Evolutionary conservation across 2,113 vertebrate genomes (phyloP).

Genomic region (Aegithalos caudatus): DNA sequence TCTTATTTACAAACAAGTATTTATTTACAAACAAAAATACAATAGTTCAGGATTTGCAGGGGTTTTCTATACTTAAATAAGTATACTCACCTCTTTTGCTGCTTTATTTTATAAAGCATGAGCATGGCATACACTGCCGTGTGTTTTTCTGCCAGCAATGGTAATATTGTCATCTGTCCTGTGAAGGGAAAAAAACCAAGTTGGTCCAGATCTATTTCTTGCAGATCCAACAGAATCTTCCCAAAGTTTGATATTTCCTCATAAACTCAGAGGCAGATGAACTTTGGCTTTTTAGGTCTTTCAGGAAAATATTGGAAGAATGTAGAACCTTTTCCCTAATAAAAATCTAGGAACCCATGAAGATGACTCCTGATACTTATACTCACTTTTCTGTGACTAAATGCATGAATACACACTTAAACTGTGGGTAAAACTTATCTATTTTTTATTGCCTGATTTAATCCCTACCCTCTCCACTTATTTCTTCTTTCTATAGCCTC

Average conservation of each 20-base stretch:
- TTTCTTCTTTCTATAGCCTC: background rate
- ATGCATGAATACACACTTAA: background rate
- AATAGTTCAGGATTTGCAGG: background rate
- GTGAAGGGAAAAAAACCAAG: background rate
- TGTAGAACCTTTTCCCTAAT: background rate
- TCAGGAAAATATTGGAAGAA: background rate
- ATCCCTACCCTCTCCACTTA: background rate
- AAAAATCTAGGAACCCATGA: background rate
- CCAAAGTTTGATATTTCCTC: background rate
- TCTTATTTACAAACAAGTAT: background rate
- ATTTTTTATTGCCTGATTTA: background rate
- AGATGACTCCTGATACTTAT: background rate
- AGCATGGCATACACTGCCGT: background rate
- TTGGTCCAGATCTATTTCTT: background rate
- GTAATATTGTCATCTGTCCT: background rate
- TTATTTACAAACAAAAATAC: background rate
- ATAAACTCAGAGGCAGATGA: background rate
- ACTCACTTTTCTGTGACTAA: background rate
- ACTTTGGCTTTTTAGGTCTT: background rate
- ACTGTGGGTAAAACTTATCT: background rate
- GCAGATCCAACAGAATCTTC: background rate
- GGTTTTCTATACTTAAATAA: background rate
- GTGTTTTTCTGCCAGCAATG: background rate
- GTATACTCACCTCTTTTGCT: background rate
- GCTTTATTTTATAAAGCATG: background rate